phyloP scores from a whole-genome alignment of 2,113 vertebrate genomes.

The Picathartes gymnocephalus region DNA sequence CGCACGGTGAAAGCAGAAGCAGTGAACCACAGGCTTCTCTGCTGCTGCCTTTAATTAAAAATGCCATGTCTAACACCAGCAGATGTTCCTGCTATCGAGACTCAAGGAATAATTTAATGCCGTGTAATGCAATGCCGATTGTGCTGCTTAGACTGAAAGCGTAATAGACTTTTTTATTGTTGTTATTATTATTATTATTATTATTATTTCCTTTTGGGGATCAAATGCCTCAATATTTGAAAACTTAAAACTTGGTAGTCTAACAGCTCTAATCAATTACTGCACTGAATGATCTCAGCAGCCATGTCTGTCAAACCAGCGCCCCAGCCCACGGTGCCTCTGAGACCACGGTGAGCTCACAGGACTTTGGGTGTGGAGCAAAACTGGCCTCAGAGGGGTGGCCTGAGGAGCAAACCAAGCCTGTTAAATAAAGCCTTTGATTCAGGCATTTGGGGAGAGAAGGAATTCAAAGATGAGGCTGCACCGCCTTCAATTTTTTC shows the following conservation, averaged over 20 bases:
- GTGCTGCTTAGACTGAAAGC: background rate
- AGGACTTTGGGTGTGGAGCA: background rate
- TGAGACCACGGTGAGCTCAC: accelerated
- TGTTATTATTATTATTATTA: background rate
- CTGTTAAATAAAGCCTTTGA: background rate
- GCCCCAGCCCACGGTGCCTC: accelerated
- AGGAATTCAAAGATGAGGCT: background rate
- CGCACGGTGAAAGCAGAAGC: background rate
- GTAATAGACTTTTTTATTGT: background rate
- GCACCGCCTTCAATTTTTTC: background rate
- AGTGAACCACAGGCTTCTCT: constrained; percentile 32
- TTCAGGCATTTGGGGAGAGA: background rate
- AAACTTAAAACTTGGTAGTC: background rate
- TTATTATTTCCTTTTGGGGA: constrained; percentile 5
- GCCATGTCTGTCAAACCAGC: accelerated
- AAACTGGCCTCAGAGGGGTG: background rate
- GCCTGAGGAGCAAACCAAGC: background rate
- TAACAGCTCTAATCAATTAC: background rate
- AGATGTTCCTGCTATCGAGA: constrained; percentile 41
- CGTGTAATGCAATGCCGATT: background rate
- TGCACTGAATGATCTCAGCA: background rate
- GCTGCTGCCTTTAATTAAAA: constrained; percentile 65
- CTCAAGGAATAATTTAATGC: background rate
- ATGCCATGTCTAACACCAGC: constrained; percentile 55
- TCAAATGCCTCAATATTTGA: background rate